Evolutionary conservation across 1,140 invertebrate species (phyloP), one percentile per base, ranked within the genome.

Genomic region (Latrodectus geometricus): DNA sequence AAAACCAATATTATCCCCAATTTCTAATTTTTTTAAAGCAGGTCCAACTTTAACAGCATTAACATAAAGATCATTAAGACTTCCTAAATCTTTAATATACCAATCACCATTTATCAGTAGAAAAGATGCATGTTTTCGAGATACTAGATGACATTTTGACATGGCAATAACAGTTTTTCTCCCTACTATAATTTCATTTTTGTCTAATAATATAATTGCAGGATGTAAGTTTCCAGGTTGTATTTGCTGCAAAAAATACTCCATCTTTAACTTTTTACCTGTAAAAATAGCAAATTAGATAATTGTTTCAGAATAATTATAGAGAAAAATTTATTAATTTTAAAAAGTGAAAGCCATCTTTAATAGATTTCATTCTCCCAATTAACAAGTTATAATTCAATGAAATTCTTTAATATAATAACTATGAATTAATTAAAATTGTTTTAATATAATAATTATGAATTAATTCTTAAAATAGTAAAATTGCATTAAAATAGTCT

Each of bases 1-100:
- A 69, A 79, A 68, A 49, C 77, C 77, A 17, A 79, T 68, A 8
- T 50, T 79, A 35, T 79, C 77, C 5, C 77, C 77, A 50, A 79
- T 68, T 50, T 68, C 49, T 14, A 79, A 48, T 20, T 61, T 61
- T 61, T 17, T 2, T 17, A 23, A 23, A 21, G 17, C 77, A 20
- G 14, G 8, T 68, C 17, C 4, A 61, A 79, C 77, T 66, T 52
- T 35, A 8, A 68, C 23, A 35, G 65, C 61, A 23, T 79, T 79
- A 2, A 79, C 77, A 23, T 79, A 79, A 66, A 79, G 77, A 5
- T 52, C 21, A 35, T 79, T 79, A 11, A 79, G 48, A 68, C 77
- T 79, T 50, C 49, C 66, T 17, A 79, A 52, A 35, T 79, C 77
- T 68, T 20, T 23, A 50, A 79, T 56, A 17, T 65, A 68, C 77